A percentile compares a stretch with the other conserved stretches of the same genome.
Conservation (phyloP, 2,797 vertebrate genomes). For the Luscinia luscinia region DNA sequence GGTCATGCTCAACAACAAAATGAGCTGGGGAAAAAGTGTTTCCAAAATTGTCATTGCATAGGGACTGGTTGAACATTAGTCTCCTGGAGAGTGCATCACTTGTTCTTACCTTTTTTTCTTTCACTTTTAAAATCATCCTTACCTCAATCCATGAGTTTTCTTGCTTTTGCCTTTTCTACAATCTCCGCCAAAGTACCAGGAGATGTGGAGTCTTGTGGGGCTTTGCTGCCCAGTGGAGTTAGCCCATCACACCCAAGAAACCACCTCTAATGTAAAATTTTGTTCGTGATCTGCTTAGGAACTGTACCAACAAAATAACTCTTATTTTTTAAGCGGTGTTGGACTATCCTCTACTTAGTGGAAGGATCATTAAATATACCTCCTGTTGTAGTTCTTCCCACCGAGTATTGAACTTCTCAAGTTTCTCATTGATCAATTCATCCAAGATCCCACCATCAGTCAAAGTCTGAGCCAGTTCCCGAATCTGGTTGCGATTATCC, state of each 20-base stretch:
- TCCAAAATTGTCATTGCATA: background rate
- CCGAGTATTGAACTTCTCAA: conserved; percentile 91
- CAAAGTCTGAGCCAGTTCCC: conserved; percentile 93
- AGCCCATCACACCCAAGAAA: background rate
- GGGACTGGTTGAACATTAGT: no score
- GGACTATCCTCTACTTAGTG: background rate
- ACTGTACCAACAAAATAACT: background rate
- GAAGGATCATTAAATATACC: conserved; percentile 74
- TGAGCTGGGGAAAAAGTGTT: accelerated
- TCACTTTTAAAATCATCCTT: background rate
- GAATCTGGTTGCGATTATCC: conserved; percentile 95
- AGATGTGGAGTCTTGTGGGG: background rate
- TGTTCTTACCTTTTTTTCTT: background rate
- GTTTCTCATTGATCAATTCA: conserved; percentile 93
- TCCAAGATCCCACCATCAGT: conserved; percentile 97
- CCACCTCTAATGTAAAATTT: no score
- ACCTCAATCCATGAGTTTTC: background rate
- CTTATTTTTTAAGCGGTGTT: background rate
- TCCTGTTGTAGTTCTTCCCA: conserved; percentile 94
- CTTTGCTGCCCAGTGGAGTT: background rate
- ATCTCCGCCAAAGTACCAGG: background rate
- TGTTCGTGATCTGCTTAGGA: background rate
- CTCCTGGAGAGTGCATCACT: background rate
- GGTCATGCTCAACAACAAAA: background rate
- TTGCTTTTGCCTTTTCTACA: accelerated